Base-by-base conservation (phyloP, 2,113 vertebrate genomes). In the Muntiacus reevesi region DNA sequence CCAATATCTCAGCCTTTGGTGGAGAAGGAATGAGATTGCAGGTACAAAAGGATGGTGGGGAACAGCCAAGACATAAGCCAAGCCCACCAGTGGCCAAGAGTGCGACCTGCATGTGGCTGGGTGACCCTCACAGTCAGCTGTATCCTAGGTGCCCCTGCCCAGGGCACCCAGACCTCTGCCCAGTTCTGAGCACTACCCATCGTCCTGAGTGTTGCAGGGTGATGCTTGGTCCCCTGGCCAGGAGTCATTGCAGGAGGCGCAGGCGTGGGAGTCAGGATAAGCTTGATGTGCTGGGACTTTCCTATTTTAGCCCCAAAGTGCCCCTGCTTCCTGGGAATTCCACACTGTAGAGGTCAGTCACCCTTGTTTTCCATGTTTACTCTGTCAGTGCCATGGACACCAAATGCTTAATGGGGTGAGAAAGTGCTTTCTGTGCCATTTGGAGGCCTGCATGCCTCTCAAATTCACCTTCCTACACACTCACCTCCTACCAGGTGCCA, bases 11-110 rank as follows among this genome's bases (percentile, higher is more conserved):
- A n/a, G 8, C 25, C 79, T 33, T 15, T 1, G 23, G 55, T 14
- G 27, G 40, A 84, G 28, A 16, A n/a, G 33, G 45, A 55, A 40
- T 0, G 0, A 28, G 55, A 50, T 3, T 1, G 0, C 11, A 36
- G 10, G 11, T 3, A 10, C 33, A 1, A 6, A 28, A 6, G 45
- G 71, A 7, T 2, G 17, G 17, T 0, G 1, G 47, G 10, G 28
- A 36, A 1, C 0, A 0, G n/a, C n/a, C 6, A 13, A 40, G 33
- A 74, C 4, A 1, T 27, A 90, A 79, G 74, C 36, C 47, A 33
- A 30, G 7, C 27, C 52, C 6, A 0, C 28, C 47, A 6, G 7
- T 1, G 27, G 40, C 40, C 54, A 28, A 67, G 14, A 1, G 3
- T 16, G 19, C 33, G 4, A 47, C 36, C 50, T 9, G 5, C 19